phyloP scores from a whole-genome alignment of 2,797 vertebrate genomes.

The Hippocampus kuda region DNA sequence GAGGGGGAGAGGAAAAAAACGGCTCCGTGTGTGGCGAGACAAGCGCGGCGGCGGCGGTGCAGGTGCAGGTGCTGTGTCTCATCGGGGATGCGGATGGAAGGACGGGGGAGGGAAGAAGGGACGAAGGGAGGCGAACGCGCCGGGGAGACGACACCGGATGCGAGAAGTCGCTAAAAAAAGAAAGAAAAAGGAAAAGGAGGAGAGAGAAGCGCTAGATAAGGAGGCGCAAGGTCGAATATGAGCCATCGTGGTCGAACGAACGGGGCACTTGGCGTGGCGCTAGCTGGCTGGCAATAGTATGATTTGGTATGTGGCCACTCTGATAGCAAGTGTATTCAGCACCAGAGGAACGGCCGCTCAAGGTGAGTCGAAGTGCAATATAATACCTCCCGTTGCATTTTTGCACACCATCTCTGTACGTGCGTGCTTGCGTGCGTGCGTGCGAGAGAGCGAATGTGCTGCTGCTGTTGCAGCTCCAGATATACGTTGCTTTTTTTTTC shows the following conservation, averaged over 20 bases:
- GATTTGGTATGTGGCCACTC: slow-evolving; percentile 98
- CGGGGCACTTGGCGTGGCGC: slow-evolving; percentile 84
- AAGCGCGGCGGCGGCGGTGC: slow-evolving; percentile 43
- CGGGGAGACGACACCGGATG: slow-evolving; percentile 41
- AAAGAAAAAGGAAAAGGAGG: slow-evolving; percentile 9
- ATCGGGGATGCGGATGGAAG: slow-evolving; percentile 72
- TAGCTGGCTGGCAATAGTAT: slow-evolving; percentile 85
- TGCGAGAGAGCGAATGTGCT: not conserved
- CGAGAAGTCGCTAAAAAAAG: slow-evolving; percentile 26
- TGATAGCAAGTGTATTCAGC: slow-evolving; percentile 98
- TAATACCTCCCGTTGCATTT: slow-evolving; percentile 38
- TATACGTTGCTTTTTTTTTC: slow-evolving; percentile 5
- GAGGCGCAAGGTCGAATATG: slow-evolving; percentile 71
- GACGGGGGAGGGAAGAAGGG: slow-evolving; percentile 65
- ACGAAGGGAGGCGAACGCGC: slow-evolving; percentile 68
- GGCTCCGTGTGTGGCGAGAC: slow-evolving; percentile 69
- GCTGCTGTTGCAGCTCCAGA: slow-evolving; percentile 4
- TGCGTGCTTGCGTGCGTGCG: not conserved
- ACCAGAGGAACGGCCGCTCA: slow-evolving; percentile 90
- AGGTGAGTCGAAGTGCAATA: slow-evolving; percentile 92
- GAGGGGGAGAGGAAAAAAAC: slow-evolving; percentile 23
- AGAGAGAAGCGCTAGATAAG: not conserved
- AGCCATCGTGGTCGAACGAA: slow-evolving; percentile 69
- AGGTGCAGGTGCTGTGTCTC: slow-evolving; percentile 77
- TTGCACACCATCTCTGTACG: slow-evolving; percentile 8